These are phyloP conservation scores for Tyrannus savana DNA, from an alignment of 2,113 vertebrate genomes.

Conservation along the genomic window DNA sequence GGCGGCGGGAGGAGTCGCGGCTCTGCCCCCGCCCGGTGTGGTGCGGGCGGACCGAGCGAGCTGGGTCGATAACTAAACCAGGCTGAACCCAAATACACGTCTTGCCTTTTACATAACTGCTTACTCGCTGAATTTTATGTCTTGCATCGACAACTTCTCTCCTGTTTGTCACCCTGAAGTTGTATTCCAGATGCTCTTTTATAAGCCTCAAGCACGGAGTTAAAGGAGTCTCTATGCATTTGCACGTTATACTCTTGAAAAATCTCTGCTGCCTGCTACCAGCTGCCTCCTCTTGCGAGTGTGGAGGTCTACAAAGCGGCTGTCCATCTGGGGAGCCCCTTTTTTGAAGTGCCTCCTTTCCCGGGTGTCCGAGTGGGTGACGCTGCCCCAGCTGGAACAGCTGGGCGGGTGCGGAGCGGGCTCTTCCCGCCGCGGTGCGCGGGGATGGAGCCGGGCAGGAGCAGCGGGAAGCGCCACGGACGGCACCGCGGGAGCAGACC, in stretches of 20 bases:
- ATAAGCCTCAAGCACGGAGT: neutral
- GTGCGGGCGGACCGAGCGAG: neutral
- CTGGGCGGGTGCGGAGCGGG: accelerated
- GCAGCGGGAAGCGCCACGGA: neutral
- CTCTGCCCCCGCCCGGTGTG: neutral
- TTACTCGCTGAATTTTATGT: neutral
- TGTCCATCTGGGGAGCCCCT: accelerated
- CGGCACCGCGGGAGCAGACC: neutral
- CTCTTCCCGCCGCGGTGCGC: neutral
- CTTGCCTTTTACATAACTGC: neutral
- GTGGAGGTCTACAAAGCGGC: accelerated
- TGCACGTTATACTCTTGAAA: too few species aligned
- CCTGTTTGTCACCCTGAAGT: neutral
- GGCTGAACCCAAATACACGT: neutral
- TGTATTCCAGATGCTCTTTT: neutral
- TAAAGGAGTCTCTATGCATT: neutral
- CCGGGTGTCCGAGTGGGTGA: accelerated
- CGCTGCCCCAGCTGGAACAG: accelerated
- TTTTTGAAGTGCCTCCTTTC: neutral
- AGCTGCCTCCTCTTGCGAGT: too few species aligned
- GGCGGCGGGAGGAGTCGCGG: neutral
- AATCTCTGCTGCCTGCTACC: neutral
- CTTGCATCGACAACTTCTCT: neutral
- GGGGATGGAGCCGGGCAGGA: neutral
- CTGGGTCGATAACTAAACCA: neutral